These are phyloP conservation scores for Nemopilema nomurai DNA, from an alignment of 30 jellyfish, hydroid and myxozoan genomes.

Conservation along the genomic window DNA sequence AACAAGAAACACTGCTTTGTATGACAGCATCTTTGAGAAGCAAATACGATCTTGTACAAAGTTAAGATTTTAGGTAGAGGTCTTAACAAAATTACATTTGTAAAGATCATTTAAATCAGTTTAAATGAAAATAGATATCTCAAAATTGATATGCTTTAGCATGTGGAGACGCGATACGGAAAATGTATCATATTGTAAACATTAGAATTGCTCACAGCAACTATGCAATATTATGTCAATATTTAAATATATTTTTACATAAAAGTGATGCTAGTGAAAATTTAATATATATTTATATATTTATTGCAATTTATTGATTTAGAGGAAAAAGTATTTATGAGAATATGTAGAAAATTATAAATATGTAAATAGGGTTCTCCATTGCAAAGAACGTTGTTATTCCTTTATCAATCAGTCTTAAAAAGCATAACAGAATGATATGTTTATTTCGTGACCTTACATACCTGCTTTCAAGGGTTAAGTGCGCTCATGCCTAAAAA, in stretches of 20 bases:
- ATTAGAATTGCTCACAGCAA: not conserved
- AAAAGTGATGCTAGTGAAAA: slow-evolving; percentile 4
- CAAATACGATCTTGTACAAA: not conserved
- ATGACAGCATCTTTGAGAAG: not conserved
- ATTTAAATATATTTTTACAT: slow-evolving; percentile 4
- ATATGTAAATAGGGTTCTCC: not conserved
- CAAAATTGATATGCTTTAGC: too few species aligned
- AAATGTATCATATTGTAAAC: not conserved
- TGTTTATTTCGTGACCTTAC: too few species aligned
- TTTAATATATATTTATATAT: slow-evolving; percentile 41
- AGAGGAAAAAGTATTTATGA: slow-evolving; percentile 20
- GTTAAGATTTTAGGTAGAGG: too few species aligned
- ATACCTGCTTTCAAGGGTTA: too few species aligned
- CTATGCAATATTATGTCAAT: not conserved
- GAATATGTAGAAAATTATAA: not conserved
- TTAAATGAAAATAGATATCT: too few species aligned
- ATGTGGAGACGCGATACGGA: not conserved
- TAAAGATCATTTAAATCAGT: too few species aligned
- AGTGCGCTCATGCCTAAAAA: too few species aligned
- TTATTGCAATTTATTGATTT: slow-evolving; percentile 19
- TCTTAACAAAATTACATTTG: too few species aligned
- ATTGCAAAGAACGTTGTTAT: not conserved
- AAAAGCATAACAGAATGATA: too few species aligned
- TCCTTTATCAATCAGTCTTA: too few species aligned
- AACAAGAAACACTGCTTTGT: not conserved